Evolutionary conservation across 2,113 vertebrate genomes (phyloP).

Genomic region (Hippoglossus stenolepis): DNA sequence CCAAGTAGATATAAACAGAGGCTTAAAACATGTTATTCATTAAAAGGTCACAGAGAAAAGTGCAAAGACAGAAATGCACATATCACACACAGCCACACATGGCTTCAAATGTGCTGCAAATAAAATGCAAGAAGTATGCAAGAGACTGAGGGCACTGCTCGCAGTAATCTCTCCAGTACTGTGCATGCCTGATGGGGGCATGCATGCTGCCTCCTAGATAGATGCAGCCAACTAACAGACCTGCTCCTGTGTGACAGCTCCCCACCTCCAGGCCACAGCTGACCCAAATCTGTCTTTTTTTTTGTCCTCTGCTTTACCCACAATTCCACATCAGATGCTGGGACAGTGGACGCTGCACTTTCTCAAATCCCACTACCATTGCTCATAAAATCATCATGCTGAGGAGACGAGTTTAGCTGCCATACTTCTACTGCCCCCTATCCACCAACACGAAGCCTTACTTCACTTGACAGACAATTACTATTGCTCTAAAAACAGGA

Average conservation of each 20-base stretch:
- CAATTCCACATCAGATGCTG: conserved; percentile 17
- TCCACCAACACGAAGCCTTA: conserved; percentile 17
- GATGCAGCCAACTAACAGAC: conserved; percentile 48
- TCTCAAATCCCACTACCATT: conserved; percentile 18
- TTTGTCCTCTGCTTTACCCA: conserved; percentile 12
- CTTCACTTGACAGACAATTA: conserved; percentile 7
- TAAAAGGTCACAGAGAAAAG: not conserved
- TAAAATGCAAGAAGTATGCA: conserved; percentile 36
- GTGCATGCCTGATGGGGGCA: conserved; percentile 49
- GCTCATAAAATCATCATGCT: conserved; percentile 24
- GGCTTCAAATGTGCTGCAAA: conserved; percentile 35
- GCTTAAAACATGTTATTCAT: not conserved
- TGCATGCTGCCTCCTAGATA: conserved; percentile 66
- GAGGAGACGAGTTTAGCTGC: conserved; percentile 14
- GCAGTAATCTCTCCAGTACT: conserved; percentile 41
- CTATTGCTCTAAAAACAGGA: not conserved
- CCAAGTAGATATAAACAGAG: not conserved
- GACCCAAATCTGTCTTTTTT: conserved; percentile 67
- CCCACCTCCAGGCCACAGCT: conserved; percentile 65
- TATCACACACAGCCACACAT: not conserved
- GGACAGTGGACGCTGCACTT: conserved; percentile 5
- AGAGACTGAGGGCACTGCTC: conserved; percentile 33
- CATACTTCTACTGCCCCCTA: conserved; percentile 71
- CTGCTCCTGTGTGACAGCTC: conserved; percentile 65
- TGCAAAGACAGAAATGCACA: conserved; percentile 12